Conservation (phyloP, 2,888 invertebrate species). For the Pseudococcus jackbeardsleyi region DNA sequence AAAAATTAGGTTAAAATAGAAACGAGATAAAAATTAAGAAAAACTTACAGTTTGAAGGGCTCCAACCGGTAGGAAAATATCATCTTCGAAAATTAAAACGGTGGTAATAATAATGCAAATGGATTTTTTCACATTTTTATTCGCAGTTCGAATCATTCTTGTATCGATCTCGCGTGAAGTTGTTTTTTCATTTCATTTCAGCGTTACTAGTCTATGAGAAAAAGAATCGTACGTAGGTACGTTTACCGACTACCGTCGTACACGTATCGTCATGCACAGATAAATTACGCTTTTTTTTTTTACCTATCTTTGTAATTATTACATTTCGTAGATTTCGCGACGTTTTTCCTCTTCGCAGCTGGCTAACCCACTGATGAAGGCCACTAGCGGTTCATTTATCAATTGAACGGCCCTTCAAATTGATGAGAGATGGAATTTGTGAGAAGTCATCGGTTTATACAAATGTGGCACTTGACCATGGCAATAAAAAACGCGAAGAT, state of each 20-base stretch:
- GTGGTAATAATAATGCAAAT: constrained; percentile 59
- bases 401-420: constrained; percentile 53
- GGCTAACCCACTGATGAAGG: constrained; percentile 46
- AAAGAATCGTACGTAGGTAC: constrained; percentile 36
- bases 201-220: constrained; percentile 35
- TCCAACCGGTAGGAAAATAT: constrained; percentile 23
- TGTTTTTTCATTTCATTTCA: constrained; percentile 59
- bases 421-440: constrained; percentile 37
- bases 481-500: constrained; percentile 25
- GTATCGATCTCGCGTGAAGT: constrained; percentile 40
- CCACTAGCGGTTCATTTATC: constrained; percentile 49
- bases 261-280: constrained; percentile 61
- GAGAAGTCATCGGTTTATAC: constrained; percentile 41
- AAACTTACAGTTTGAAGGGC: constrained; percentile 53
- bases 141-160: constrained; percentile 52
- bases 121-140: constrained; percentile 61
- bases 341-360: constrained; percentile 57
- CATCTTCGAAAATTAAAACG: constrained; percentile 58
- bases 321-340: constrained; percentile 56
- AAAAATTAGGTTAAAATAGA: neutral
- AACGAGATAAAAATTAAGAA: neutral
- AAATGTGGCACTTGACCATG: constrained; percentile 49
- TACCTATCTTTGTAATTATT: constrained; percentile 44
- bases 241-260: constrained; percentile 40
- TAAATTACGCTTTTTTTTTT: constrained; percentile 54